phyloP scores from a whole-genome alignment of 2,113 vertebrate genomes.

The Zeus faber region DNA sequence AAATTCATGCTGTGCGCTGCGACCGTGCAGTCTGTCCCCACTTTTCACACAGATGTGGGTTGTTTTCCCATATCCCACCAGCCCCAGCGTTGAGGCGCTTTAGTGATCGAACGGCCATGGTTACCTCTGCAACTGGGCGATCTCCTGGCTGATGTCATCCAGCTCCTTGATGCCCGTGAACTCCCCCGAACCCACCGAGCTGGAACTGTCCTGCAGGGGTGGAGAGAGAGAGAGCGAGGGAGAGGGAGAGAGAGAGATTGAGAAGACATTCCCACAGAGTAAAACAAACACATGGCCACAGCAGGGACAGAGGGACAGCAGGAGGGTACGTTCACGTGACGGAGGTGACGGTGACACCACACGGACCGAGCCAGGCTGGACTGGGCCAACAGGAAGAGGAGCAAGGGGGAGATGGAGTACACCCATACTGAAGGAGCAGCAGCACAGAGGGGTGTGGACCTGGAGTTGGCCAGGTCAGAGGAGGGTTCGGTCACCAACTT shows the following conservation, averaged over 20 bases:
- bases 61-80: too few relatives aligned
- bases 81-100: too few relatives aligned
- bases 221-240: too few relatives aligned
- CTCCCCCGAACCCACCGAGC: slow-evolving; percentile 89
- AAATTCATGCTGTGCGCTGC: too few relatives aligned
- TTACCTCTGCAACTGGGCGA: slow-evolving; percentile 93
- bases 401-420: slow-evolving; percentile 22
- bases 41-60: too few relatives aligned
- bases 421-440: slow-evolving; percentile 17
- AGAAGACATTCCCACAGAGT: slow-evolving; percentile 8
- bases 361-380: slow-evolving; percentile 19
- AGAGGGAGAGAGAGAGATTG: too few relatives aligned
- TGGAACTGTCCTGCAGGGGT: slow-evolving; percentile 83
- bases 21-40: too few relatives aligned
- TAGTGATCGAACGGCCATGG: not conserved
- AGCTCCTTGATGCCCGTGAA: slow-evolving; percentile 95
- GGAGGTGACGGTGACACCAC: slow-evolving; percentile 19
- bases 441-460: slow-evolving; percentile 27
- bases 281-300: not conserved
- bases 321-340: not conserved
- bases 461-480: slow-evolving; percentile 7
- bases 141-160: slow-evolving; percentile 95
- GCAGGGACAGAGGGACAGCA: not conserved
- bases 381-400: slow-evolving; percentile 10
- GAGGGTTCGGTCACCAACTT: slow-evolving; percentile 11